Base-by-base conservation (phyloP, 2,888 invertebrate species). In the Brenthis ino region DNA sequence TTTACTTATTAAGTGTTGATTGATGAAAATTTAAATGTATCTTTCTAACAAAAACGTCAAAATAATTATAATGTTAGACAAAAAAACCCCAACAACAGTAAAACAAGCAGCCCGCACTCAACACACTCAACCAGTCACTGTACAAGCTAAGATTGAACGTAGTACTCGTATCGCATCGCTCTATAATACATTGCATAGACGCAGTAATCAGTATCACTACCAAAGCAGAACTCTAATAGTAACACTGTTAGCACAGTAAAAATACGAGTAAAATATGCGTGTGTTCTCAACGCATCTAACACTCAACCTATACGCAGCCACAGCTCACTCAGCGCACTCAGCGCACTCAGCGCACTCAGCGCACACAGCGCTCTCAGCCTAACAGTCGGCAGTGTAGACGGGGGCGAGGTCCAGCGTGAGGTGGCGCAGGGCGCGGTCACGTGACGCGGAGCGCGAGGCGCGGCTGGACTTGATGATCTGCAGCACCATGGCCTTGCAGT, bases 401-500 rank as follows among this genome's bases (percentile, higher is more conserved):
- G 97, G 97, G 80, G 97, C 96, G 73, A 97, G 93, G 90, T 97
- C 96, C 58, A 97, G 94, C 54, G 97, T 97, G 80, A 97, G 95
- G 87, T 96, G 96, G 71, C 96, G 94, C 75, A 97, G 94, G 76
- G 96, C 96, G 84, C 96, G 95, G 93, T 96, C 97, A 77, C 97
- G 94, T 69, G 96, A 96, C 68, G 96, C 96, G 69, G 98, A 96
- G 79, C 97, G 95, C 73, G 96, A 96, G 69, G 96, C 96, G 85
- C 96, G 95, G 75, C 97, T 97, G 28, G 98, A 97, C 88, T 97
- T 96, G 84, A 98, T 98, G 85, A 98, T 98, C 92, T 98, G 97
- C 79, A 98, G 95, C 70, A 98, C 97, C 96, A 98, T 97, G 71
- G 97, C 96, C 85, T 97, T 97, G 93, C 98, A 99, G 93, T 98